These are phyloP conservation scores for Paratilapia polleni DNA, from an alignment of 2,113 vertebrate genomes.

Conservation along the genomic window DNA sequence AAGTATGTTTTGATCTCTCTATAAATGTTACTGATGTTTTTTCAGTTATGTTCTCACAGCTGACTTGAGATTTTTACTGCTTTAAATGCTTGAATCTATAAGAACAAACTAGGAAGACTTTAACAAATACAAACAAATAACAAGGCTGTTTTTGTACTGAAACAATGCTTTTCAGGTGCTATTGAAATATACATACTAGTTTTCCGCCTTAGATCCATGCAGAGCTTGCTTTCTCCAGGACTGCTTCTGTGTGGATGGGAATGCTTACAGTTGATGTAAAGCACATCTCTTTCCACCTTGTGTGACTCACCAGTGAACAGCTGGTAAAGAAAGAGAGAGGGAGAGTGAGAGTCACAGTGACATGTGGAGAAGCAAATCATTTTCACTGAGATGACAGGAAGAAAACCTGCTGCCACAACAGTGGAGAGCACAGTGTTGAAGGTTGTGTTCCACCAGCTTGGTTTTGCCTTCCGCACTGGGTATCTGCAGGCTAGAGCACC, in stretches of 20 bases:
- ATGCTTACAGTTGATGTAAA: conserved; percentile 22
- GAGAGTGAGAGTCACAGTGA: conserved; percentile 9
- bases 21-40: not conserved
- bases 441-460: not conserved
- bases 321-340: conserved; percentile 38
- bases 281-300: conserved; percentile 36
- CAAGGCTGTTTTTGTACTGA: not conserved
- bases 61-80: conserved; percentile 34
- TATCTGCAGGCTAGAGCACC: not conserved
- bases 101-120: conserved; percentile 6
- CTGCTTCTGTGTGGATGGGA: not conserved
- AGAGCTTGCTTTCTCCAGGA: not conserved
- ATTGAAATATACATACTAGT: not conserved
- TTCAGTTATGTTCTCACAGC: not conserved
- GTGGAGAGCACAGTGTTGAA: not conserved
- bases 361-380: conserved; percentile 13
- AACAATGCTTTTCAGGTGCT: not conserved
- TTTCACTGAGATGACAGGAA: conserved; percentile 41
- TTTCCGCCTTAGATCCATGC: not conserved
- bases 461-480: not conserved
- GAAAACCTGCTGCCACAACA: conserved; percentile 48
- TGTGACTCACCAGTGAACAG: conserved; percentile 57
- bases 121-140: not conserved
- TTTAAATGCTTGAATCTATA: not conserved
- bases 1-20: conserved; percentile 26